These are phyloP conservation scores for Cossypha heuglini DNA, from an alignment of 2,797 vertebrate genomes.

Conservation along the genomic window DNA sequence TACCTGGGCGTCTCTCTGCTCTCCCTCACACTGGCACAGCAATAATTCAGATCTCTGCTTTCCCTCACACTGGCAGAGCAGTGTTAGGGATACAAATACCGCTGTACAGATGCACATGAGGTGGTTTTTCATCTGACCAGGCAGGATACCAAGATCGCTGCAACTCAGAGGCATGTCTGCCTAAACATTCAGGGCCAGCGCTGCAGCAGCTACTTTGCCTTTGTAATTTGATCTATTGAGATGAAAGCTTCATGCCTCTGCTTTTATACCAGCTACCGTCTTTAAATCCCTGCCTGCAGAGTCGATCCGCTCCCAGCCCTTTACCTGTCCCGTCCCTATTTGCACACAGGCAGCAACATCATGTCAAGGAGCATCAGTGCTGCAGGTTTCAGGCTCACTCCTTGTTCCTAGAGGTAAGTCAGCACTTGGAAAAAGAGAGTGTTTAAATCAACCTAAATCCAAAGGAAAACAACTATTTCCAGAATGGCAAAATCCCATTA, in stretches of 20 bases:
- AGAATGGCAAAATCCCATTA: background rate
- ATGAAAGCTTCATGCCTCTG: background rate
- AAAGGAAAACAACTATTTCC: background rate
- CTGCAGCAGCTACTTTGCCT: background rate
- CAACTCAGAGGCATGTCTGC: accelerated
- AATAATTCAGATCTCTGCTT: background rate
- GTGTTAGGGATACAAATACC: accelerated
- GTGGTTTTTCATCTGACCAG: background rate
- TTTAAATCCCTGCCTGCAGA: background rate
- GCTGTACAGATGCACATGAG: accelerated
- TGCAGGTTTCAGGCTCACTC: background rate
- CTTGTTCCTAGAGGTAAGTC: background rate
- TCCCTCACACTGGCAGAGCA: background rate
- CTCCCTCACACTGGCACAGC: background rate
- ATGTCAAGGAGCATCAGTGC: background rate
- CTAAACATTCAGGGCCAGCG: background rate
- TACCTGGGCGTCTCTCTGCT: background rate
- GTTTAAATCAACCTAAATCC: background rate
- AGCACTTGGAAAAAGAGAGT: background rate
- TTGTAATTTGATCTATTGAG: background rate
- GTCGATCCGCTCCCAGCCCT: accelerated
- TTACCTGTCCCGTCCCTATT: accelerated
- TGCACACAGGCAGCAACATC: background rate
- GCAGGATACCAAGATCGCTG: background rate
- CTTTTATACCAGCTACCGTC: background rate